Evolutionary conservation across 2,113 vertebrate species (phyloP).

Genomic region (Gyps fulvus): DNA sequence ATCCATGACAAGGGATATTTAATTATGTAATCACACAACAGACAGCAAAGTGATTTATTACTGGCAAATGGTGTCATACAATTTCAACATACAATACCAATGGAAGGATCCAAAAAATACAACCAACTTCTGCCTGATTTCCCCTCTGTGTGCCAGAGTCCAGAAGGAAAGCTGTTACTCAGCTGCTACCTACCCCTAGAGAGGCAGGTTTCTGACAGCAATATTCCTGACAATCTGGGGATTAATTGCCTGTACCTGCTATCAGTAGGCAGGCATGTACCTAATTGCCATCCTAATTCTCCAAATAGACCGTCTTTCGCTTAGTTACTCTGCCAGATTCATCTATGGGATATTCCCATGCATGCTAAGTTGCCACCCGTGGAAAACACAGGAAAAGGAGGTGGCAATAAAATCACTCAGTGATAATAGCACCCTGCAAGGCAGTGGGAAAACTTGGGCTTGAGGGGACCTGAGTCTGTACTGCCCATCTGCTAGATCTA

Average conservation of each 20-base stretch:
- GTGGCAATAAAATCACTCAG: neutral
- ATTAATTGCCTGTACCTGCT: neutral
- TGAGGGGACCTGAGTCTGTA: neutral
- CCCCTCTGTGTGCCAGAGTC: neutral
- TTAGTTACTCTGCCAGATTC: neutral
- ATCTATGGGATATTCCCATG: neutral
- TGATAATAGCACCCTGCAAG: neutral
- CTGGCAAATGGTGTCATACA: slow-evolving; percentile 30
- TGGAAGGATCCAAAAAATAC: slow-evolving; percentile 53
- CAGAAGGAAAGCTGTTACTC: slow-evolving; percentile 34
- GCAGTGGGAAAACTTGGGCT: neutral
- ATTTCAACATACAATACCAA: slow-evolving; percentile 50
- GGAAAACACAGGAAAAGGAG: neutral
- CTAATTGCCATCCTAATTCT: neutral
- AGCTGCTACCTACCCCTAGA: slow-evolving; percentile 39
- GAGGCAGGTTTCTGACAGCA: neutral
- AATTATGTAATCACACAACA: slow-evolving; percentile 36
- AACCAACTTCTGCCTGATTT: slow-evolving; percentile 33
- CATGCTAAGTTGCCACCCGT: neutral
- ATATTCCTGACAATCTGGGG: neutral
- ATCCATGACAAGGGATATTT: slow-evolving; percentile 38
- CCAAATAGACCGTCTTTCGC: neutral
- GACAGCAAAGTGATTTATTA: slow-evolving; percentile 44
- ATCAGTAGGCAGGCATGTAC: neutral
- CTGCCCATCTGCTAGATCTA: neutral